Percentiles rank a stretch among this genome's conserved stretches.
These are phyloP conservation scores for Branchinecta sandiegonensis DNA, from an alignment of 2,888 invertebrate species.

Conservation along the genomic window DNA sequence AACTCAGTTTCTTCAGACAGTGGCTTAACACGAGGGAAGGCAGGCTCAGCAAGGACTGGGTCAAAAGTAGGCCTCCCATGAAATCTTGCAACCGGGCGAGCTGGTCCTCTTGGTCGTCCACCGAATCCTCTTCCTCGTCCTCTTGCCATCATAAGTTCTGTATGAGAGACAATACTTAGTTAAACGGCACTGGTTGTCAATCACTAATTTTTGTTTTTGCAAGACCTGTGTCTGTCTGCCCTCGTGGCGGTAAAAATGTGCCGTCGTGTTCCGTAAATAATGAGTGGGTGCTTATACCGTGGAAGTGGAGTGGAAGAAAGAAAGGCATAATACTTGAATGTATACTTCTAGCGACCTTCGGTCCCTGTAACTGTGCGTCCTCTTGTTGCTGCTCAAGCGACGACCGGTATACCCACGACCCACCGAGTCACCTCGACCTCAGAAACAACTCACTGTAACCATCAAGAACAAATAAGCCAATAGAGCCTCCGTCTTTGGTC, in stretches of 20 bases:
- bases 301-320: too few relatives aligned
- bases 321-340: too few relatives aligned
- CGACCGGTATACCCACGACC: neutral
- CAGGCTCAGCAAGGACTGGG: conserved; percentile 67
- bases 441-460: too few relatives aligned
- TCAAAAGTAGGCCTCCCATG: conserved; percentile 50
- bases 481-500: too few relatives aligned
- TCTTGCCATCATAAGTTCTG: conserved; percentile 4
- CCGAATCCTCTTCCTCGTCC: conserved; percentile 22
- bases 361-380: conserved; percentile 34
- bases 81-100: conserved; percentile 17
- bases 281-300: too few relatives aligned
- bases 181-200: too few relatives aligned
- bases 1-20: conserved; percentile 68
- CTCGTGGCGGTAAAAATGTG: too few relatives aligned
- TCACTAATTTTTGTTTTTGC: too few relatives aligned
- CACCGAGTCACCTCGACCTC: neutral
- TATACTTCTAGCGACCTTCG: conserved; percentile 24
- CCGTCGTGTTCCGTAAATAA: too few relatives aligned
- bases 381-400: conserved; percentile 40
- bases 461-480: too few relatives aligned
- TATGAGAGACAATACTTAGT: neutral
- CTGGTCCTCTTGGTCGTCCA: conserved; percentile 20
- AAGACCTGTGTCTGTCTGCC: too few relatives aligned
- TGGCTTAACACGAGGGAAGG: conserved; percentile 70